Evolutionary conservation across 2,888 invertebrate genomes (phyloP).

Genomic region (Nomada ruficornis): DNA sequence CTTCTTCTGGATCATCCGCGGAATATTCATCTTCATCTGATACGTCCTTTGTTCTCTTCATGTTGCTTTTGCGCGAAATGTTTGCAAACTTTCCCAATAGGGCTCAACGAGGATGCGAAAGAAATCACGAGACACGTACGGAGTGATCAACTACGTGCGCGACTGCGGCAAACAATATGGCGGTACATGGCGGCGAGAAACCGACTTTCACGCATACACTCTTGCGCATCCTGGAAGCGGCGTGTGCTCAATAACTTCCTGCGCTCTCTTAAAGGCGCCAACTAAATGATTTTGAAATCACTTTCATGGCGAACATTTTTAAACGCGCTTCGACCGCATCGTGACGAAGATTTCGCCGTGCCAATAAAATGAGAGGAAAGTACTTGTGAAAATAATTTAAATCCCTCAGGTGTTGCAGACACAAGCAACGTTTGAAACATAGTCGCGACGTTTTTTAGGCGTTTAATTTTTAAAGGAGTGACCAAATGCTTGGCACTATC

Average conservation of each 20-base stretch:
- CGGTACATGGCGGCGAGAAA: conserved; percentile 71
- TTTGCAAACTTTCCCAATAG: conserved; percentile 73
- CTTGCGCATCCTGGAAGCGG: conserved; percentile 65
- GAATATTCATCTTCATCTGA: conserved; percentile 83
- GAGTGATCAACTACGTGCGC: conserved; percentile 66
- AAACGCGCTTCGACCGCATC: background rate
- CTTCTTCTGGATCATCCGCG: conserved; percentile 84
- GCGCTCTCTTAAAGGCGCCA: conserved; percentile 16
- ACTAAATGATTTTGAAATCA: conserved; percentile 1
- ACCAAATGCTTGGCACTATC: no score
- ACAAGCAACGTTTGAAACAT: no score
- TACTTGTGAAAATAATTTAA: no score
- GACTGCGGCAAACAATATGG: conserved; percentile 80
- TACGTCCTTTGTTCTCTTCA: conserved; percentile 83
- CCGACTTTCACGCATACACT: conserved; percentile 54
- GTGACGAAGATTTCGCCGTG: background rate
- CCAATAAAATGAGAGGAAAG: background rate
- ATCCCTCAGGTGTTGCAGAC: no score
- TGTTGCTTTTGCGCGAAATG: conserved; percentile 82
- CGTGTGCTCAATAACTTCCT: conserved; percentile 53
- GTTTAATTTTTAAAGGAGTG: no score
- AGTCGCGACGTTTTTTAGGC: no score
- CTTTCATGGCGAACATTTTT: background rate
- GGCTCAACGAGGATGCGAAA: conserved; percentile 57
- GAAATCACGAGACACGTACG: conserved; percentile 50